A percentile compares a stretch with the other conserved stretches of the same genome.
phyloP scores from a whole-genome alignment of 2,888 invertebrate species.

The Erebia epiphron region DNA sequence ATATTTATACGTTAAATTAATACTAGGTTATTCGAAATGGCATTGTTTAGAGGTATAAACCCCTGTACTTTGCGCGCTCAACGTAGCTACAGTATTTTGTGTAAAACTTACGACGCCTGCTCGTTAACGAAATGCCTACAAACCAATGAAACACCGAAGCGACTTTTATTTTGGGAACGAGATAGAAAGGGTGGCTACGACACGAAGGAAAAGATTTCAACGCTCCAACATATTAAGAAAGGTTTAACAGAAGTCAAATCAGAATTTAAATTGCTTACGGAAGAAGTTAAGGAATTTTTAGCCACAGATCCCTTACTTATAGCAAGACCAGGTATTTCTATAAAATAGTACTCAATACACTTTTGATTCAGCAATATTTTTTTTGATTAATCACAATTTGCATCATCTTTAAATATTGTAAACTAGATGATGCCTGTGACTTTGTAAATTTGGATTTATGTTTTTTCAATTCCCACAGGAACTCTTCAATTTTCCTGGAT shows the following conservation, averaged over 20 bases:
- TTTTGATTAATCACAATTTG: too few relatives aligned
- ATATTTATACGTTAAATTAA: background rate
- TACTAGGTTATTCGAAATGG: constrained; percentile 12
- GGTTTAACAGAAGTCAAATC: constrained; percentile 86
- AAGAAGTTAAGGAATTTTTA: constrained; percentile 86
- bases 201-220: constrained; percentile 60
- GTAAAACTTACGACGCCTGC: constrained; percentile 48
- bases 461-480: too few relatives aligned
- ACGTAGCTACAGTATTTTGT: constrained; percentile 47
- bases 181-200: constrained; percentile 85
- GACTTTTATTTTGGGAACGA: constrained; percentile 80
- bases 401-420: background rate
- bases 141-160: constrained; percentile 49
- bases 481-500: too few relatives aligned
- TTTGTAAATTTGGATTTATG: background rate
- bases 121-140: constrained; percentile 43
- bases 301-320: constrained; percentile 84
- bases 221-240: constrained; percentile 81
- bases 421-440: background rate
- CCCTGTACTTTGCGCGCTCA: constrained; percentile 9
- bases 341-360: background rate
- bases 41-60: constrained; percentile 12
- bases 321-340: constrained; percentile 74
- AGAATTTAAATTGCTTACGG: constrained; percentile 85
- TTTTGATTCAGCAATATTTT: background rate